Evolutionary conservation across 2,888 invertebrate species (phyloP).

Genomic region (Minunthozetes semirufus): DNA sequence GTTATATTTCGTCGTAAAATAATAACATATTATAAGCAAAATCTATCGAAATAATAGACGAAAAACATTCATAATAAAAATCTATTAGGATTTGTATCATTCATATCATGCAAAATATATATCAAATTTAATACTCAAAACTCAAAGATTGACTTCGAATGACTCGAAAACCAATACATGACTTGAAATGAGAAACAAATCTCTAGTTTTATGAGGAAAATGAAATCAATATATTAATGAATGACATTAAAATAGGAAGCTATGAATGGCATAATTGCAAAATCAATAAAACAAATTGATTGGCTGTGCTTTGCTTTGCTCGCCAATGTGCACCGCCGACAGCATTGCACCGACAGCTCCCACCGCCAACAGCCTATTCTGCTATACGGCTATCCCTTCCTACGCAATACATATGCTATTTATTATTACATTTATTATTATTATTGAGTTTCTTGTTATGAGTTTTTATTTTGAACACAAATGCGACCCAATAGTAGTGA

Average conservation of each 20-base stretch:
- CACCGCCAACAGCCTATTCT: constrained; percentile 1
- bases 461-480: not conserved
- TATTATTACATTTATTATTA: constrained; percentile 19
- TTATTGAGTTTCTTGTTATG: constrained; percentile 27
- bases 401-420: not conserved
- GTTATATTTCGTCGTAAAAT: constrained; percentile 1
- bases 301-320: constrained; percentile 25
- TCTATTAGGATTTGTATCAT: not conserved
- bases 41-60: not conserved
- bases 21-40: constrained; percentile 5
- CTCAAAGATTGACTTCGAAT: not conserved
- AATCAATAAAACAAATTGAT: constrained; percentile 28
- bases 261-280: constrained; percentile 13
- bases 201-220: not conserved
- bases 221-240: constrained; percentile 7
- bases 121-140: constrained; percentile 14
- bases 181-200: not conserved
- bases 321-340: constrained; percentile 18
- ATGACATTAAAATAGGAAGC: constrained; percentile 1
- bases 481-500: too few species aligned
- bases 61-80: not conserved
- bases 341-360: constrained; percentile 12
- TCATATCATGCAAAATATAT: constrained; percentile 4
- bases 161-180: not conserved
- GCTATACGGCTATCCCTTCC: not conserved